Evolutionary conservation across 1,140 invertebrate species (phyloP).

Genomic region (Leptinotarsa lineolata): DNA sequence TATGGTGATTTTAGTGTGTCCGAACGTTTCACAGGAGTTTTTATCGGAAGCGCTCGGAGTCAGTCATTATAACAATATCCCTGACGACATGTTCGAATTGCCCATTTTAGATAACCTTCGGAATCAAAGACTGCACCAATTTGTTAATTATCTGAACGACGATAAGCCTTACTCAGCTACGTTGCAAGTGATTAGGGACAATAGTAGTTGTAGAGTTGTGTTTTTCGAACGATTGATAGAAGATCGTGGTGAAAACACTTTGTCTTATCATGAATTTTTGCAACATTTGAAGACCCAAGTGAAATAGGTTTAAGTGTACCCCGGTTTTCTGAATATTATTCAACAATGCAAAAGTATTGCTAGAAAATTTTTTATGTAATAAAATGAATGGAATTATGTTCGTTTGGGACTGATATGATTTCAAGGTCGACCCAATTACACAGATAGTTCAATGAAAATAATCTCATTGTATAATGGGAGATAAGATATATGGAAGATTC

Average conservation of each 20-base stretch:
- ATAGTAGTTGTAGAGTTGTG: conserved; percentile 76
- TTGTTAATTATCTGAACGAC: conserved; percentile 84
- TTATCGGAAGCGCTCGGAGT: conserved; percentile 73
- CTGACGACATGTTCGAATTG: conserved; percentile 71
- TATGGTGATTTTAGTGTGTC: conserved; percentile 87
- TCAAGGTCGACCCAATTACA: neutral
- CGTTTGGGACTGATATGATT: neutral
- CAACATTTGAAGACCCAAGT: conserved; percentile 93
- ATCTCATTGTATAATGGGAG: neutral
- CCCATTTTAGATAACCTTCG: conserved; percentile 78
- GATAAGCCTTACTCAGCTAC: conserved; percentile 78
- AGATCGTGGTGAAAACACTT: conserved; percentile 89
- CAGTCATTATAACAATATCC: conserved; percentile 60
- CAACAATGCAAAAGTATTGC: conserved; percentile 36
- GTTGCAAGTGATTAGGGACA: conserved; percentile 88
- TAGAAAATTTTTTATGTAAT: conserved; percentile 3
- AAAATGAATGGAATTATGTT: neutral
- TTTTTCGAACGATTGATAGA: conserved; percentile 92
- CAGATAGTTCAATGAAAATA: neutral
- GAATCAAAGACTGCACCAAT: conserved; percentile 77
- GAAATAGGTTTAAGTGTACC: conserved; percentile 63
- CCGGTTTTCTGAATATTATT: conserved; percentile 24
- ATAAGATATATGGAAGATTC: neutral
- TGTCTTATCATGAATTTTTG: conserved; percentile 98
- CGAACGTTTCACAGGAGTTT: conserved; percentile 75